A percentile compares a stretch with the other conserved stretches of the same genome.
Conservation (phyloP, 2,888 invertebrate genomes). For the Serripes groenlandicus region DNA sequence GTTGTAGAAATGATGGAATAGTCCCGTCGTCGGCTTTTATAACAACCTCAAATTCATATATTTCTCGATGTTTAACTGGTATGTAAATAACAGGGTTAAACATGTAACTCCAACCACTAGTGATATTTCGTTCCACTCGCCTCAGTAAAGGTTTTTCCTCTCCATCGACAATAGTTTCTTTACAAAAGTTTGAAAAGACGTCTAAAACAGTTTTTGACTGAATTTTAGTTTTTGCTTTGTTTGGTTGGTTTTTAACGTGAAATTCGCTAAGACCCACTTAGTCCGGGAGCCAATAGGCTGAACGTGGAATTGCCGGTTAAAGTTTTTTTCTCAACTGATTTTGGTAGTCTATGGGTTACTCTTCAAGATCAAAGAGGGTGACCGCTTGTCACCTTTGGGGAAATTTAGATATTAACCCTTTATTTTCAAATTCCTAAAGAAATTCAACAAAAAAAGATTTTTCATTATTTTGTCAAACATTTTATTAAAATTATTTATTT, state of each 20-base stretch:
- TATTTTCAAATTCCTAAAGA: no score
- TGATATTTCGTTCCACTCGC: slow-evolving; percentile 36
- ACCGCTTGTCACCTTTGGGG: no score
- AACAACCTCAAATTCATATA: slow-evolving; percentile 47
- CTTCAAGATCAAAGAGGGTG: no score
- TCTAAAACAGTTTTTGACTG: no score
- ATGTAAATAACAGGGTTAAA: slow-evolving; percentile 38
- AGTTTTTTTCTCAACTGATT: no score
- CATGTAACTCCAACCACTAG: slow-evolving; percentile 34
- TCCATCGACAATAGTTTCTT: slow-evolving; percentile 50
- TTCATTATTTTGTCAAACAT: no score
- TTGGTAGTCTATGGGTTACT: no score
- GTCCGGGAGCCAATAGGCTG: no score
- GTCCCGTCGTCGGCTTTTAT: slow-evolving; percentile 32
- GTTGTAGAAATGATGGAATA: slow-evolving; percentile 16
- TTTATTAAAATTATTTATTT: no score
- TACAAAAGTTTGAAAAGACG: slow-evolving; percentile 40
- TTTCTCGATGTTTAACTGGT: slow-evolving; percentile 43
- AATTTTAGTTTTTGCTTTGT: background rate
- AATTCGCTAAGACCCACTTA: slow-evolving; percentile 50
- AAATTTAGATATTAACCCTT: no score
- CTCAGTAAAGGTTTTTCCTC: slow-evolving; percentile 43
- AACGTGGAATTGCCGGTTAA: no score
- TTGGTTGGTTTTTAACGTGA: slow-evolving; percentile 22
- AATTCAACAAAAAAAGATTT: no score